Evolutionary conservation across 2,888 invertebrate species (phyloP).

Genomic region (Dasypolia templi): DNA sequence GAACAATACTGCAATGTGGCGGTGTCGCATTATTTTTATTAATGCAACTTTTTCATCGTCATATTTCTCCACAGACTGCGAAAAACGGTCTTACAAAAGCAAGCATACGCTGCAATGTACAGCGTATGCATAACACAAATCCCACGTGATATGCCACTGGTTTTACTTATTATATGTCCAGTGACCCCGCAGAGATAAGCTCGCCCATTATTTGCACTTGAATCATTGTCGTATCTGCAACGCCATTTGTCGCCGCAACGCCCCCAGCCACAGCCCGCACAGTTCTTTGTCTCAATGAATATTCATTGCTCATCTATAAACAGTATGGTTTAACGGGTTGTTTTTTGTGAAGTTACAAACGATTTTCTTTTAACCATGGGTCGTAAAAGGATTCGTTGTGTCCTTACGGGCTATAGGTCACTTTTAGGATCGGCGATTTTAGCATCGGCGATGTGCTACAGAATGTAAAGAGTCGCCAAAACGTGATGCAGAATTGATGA

Average conservation of each 20-base stretch:
- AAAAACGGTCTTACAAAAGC: constrained; percentile 8
- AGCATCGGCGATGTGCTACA: background rate
- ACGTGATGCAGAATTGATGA: constrained; percentile 6
- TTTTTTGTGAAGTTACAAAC: constrained; percentile 30
- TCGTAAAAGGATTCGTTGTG: constrained; percentile 38
- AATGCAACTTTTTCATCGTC: background rate
- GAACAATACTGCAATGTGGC: background rate
- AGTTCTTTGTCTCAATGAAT: constrained; percentile 77
- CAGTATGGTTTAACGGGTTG: constrained; percentile 56
- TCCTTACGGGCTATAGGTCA: constrained; percentile 4
- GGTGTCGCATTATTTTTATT: background rate
- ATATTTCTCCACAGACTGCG: background rate
- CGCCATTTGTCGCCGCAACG: constrained; percentile 75
- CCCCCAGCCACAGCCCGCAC: constrained; percentile 56
- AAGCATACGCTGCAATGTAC: constrained; percentile 2
- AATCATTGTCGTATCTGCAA: constrained; percentile 77
- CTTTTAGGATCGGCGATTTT: constrained; percentile 8
- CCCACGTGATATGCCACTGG: constrained; percentile 46
- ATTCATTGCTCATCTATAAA: constrained; percentile 75
- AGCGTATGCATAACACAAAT: constrained; percentile 46
- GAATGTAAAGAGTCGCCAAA: background rate
- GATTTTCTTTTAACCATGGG: constrained; percentile 32
- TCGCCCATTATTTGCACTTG: constrained; percentile 81
- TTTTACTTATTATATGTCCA: constrained; percentile 68
- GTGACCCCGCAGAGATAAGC: constrained; percentile 74